Base-by-base conservation (phyloP, 2,797 vertebrate species). In the Rachycentron canadum region DNA sequence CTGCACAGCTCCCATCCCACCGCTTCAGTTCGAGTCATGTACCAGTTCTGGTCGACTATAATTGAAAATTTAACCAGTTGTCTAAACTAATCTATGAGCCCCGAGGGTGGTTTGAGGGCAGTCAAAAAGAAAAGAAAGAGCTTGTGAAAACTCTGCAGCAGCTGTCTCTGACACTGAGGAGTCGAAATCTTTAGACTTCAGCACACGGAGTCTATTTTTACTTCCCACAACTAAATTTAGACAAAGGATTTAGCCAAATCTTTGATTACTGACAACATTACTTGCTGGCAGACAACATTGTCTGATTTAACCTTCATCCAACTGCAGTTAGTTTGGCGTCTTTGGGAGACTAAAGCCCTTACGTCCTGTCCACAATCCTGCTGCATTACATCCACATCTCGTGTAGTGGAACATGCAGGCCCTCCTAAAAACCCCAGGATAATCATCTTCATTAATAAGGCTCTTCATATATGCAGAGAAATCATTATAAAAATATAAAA, bases 181-280 rank as follows among this genome's bases (percentile, higher is more conserved):
- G 30, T 69, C 60, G 23, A 14, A 77, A 78, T 82, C 70, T 83
- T 67, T 19, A 81, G 52, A 74, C 66, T 61, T 75, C 65, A 63
- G 23, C 50, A 34, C 3, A 2, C 63, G 62, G 12, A 52, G 65
- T 63, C 79, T 90, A 89, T 91, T 88, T 92, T 86, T 80, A 78
- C 43, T 81, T 72, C 41, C 23, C 12, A 3, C 25, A 30, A 61
- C 86, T 92, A 90, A 87, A 89, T 80, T 86, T 88, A 86, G 89
- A 83, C 43, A 67, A 63, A 34, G 52, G 43, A 63, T 66, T 49
- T 34, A 67, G 70, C 34, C 38, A 32, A 86, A 83, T 81, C 57
- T 75, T 88, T 85, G 76, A 86, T 87, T 78, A 72, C 36, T 79
- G 67, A 82, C 55, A 69, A 57, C 53, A 69, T 68, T 60, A 36